These are phyloP conservation scores for Chionis minor DNA, from an alignment of 2,113 vertebrate species.

Conservation along the genomic window DNA sequence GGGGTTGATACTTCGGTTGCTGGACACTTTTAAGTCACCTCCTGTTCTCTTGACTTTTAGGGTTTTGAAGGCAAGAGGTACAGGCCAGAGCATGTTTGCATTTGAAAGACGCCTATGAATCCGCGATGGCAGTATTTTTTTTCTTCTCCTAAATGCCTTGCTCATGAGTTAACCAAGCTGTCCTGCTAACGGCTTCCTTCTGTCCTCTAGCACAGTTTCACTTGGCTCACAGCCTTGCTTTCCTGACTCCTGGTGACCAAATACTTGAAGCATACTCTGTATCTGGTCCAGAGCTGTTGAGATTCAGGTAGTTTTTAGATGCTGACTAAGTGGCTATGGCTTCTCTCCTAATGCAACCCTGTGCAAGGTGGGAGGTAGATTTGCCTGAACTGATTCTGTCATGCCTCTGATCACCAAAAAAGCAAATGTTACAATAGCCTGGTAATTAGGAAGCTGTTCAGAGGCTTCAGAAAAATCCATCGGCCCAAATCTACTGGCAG, in stretches of 20 bases:
- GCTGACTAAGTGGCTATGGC: background rate
- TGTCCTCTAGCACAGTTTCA: conserved; percentile 48
- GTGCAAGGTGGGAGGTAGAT: background rate
- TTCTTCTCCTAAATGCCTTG: background rate
- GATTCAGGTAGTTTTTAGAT: background rate
- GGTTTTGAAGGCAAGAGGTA: background rate
- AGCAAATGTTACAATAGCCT: background rate
- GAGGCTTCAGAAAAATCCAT: background rate
- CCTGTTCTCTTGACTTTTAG: too few relatives aligned
- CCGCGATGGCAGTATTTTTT: background rate
- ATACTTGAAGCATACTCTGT: background rate
- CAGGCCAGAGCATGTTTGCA: background rate
- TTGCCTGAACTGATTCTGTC: background rate
- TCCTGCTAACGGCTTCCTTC: conserved; percentile 40
- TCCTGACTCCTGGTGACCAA: conserved; percentile 20
- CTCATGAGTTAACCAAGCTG: conserved; percentile 2
- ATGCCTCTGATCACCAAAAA: background rate
- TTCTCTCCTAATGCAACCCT: background rate
- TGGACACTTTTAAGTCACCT: too few relatives aligned
- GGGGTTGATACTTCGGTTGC: background rate
- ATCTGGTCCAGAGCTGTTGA: background rate
- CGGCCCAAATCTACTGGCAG: background rate
- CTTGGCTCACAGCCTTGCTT: conserved; percentile 37
- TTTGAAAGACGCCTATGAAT: background rate
- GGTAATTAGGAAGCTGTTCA: background rate